Base-by-base conservation (phyloP, 2,797 vertebrate species). In the Alosa sapidissima region DNA sequence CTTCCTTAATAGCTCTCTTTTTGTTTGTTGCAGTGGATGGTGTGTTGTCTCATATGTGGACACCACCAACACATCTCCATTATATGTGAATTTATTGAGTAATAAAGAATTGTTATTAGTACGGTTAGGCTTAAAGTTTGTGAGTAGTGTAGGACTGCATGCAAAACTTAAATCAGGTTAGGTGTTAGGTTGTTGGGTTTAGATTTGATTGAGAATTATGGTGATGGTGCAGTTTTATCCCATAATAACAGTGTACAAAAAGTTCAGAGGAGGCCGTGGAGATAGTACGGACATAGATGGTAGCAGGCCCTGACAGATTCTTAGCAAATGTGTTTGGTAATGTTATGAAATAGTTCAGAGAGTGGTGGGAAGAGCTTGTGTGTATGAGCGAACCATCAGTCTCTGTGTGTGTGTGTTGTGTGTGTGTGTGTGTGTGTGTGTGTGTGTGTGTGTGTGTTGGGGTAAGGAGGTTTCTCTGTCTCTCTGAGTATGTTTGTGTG, bases 401-500 rank as follows among this genome's bases (percentile, higher is more conserved):
- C 2, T 68, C 24, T 68, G 62, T 68, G 24, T 68, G 62, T 33
- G 62, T 28, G 62, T 62, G 58, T 8, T 58, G 58, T 62, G 11
- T 65, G n/a, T 65, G n/a, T 65, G 62, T 65, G n/a, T 65, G 24
- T 81, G 54, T 58, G 72, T 48, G 36, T 19, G 36, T 81, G 83
- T 87, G 75, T 81, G 48, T 78, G 60, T 51, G 75, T 81, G 75
- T 83, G 36, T 19, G 16, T 55, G 41, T 55, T 52, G 7, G 54
- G 45, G 51, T 14, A 9, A 68, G 78, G 48, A 65, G 68, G 60
- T 83, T 47, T 62, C 85, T 89, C 89, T 91, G 87, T 45, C 16
- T 82, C 81, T 83, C 47, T 60, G 48, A 49, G 81, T 58, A n/a
- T 83, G 85, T 62, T 58, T 28, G 58, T 72, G 85, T 87, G n/a